A percentile compares a stretch with the other conserved stretches of the same genome.
Evolutionary conservation across 2,113 vertebrate genomes (phyloP).

Genomic region (Arothron firmamentum): DNA sequence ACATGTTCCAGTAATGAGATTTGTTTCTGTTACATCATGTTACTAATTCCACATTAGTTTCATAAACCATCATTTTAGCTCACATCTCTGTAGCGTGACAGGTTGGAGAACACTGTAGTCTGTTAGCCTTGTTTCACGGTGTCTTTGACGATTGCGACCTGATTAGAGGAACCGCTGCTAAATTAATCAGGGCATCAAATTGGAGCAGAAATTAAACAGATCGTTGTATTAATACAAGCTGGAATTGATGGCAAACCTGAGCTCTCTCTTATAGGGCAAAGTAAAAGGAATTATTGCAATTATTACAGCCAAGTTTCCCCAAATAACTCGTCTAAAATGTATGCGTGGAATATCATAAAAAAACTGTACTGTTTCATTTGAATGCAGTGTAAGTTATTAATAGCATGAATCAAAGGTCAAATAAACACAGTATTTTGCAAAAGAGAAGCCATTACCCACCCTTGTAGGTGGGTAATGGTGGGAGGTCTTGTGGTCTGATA

Average conservation of each 20-base stretch:
- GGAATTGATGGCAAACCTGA: too few relatives aligned
- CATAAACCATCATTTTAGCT: background rate
- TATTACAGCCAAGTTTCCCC: too few relatives aligned
- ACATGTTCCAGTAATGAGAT: background rate
- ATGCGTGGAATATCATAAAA: too few relatives aligned
- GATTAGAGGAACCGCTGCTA: background rate
- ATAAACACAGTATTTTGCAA: background rate
- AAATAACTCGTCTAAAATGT: too few relatives aligned
- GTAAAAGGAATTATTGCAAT: too few relatives aligned
- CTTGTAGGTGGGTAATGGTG: background rate
- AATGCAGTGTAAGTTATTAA: too few relatives aligned
- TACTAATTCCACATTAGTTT: background rate
- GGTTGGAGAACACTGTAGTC: background rate
- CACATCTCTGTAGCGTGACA: too few relatives aligned
- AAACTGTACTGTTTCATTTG: too few relatives aligned
- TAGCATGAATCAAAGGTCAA: background rate
- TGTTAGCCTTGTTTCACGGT: background rate
- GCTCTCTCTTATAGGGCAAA: too few relatives aligned
- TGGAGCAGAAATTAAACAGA: background rate
- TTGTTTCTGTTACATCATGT: constrained; percentile 7
- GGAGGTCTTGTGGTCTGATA: background rate
- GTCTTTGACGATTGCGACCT: constrained; percentile 9
- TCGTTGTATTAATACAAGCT: too few relatives aligned
- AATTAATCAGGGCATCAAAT: constrained; percentile 6
- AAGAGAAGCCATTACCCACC: background rate